A percentile compares a stretch with the other conserved stretches of the same genome.
These are phyloP conservation scores for Chlorops oryzae DNA, from an alignment of 1,140 invertebrate species.

Conservation along the genomic window DNA sequence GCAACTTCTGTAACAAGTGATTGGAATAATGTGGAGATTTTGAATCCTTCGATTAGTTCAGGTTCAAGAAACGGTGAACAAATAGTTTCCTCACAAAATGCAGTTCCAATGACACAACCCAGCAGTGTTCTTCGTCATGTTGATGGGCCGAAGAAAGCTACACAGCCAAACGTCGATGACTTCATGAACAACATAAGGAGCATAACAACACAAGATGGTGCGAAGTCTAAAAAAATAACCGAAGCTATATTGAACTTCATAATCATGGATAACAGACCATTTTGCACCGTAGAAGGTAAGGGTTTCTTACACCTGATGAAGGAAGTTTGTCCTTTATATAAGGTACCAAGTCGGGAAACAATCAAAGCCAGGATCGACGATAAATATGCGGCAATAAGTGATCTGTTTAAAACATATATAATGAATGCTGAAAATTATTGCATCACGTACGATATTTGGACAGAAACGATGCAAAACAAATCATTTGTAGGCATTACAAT, in stretches of 20 bases:
- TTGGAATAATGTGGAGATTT: too few relatives aligned
- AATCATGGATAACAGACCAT: constrained; percentile 13
- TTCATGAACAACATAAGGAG: background rate
- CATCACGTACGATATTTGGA: constrained; percentile 19
- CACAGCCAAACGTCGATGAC: too few relatives aligned
- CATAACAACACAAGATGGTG: background rate
- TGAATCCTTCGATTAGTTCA: too few relatives aligned
- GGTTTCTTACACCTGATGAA: constrained; percentile 21
- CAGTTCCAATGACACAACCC: too few relatives aligned
- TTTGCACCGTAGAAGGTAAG: constrained; percentile 15
- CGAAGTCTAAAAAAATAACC: constrained; percentile 10
- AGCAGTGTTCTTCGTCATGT: too few relatives aligned
- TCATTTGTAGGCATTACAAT: constrained; percentile 17
- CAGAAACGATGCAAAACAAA: constrained; percentile 7
- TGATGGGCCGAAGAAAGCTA: too few relatives aligned
- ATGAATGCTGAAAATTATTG: constrained; percentile 4
- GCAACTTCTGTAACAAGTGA: too few relatives aligned
- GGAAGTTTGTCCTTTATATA: constrained; percentile 16
- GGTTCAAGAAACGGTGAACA: too few relatives aligned
- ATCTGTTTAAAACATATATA: constrained; percentile 7
- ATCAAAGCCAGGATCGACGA: constrained; percentile 16
- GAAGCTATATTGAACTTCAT: constrained; percentile 15
- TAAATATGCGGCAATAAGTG: constrained; percentile 13
- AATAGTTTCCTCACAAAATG: too few relatives aligned
- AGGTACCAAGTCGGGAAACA: constrained; percentile 18